Conservation (phyloP, 2,113 vertebrate species). For the Podarcis muralis region DNA sequence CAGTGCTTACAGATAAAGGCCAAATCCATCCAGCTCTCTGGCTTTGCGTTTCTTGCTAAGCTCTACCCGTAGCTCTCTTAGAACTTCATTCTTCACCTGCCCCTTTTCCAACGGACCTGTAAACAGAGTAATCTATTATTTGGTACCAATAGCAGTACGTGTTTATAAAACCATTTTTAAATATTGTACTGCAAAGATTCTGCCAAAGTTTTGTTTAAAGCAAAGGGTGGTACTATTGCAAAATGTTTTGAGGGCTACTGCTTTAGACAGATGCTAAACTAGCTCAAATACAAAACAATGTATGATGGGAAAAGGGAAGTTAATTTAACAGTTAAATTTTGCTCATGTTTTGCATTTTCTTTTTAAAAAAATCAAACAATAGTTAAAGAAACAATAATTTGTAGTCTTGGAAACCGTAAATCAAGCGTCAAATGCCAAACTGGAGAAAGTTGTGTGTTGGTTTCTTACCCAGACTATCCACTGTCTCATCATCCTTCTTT, state of each 20-base stretch:
- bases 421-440: not conserved
- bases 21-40: conserved; percentile 94
- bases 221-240: too few relatives aligned
- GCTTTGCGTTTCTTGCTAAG: conserved; percentile 96
- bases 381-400: not conserved
- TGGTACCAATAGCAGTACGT: not conserved
- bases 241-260: not conserved
- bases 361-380: not conserved
- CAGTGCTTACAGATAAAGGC: conserved; percentile 89
- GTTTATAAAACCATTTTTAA: too few relatives aligned
- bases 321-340: not conserved
- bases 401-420: not conserved
- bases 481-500: conserved; percentile 98
- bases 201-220: too few relatives aligned
- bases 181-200: too few relatives aligned
- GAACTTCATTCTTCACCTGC: conserved; percentile 95
- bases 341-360: not conserved
- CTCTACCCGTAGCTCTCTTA: conserved; percentile 93
- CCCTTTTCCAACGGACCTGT: conserved; percentile 96
- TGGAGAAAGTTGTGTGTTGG: not conserved
- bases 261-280: not conserved
- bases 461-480: conserved; percentile 94
- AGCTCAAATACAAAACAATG: not conserved
- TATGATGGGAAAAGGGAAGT: not conserved
- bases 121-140: conserved; percentile 44